Conservation (phyloP, 2,797 vertebrate species). For the Serranus cabrilla region DNA sequence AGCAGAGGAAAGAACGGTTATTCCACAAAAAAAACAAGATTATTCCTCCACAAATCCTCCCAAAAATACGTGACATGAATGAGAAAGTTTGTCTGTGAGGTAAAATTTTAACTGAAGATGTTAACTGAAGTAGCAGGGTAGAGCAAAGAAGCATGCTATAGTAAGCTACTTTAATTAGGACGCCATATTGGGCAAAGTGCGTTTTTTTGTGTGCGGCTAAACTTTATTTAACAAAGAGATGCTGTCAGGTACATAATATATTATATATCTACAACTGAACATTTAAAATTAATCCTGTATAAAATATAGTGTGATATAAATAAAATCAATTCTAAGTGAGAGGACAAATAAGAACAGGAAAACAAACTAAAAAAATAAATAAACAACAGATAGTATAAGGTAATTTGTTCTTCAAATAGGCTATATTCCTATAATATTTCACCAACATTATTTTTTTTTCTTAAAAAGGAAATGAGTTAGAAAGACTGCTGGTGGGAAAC, state of each 20-base stretch:
- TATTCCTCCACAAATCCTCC: neutral
- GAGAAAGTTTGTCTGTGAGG: neutral
- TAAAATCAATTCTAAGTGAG: neutral
- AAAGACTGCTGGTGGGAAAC: too few relatives aligned
- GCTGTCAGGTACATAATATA: neutral
- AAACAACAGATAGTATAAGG: neutral
- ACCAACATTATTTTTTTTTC: too few relatives aligned
- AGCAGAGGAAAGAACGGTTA: too few relatives aligned
- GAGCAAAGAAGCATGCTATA: neutral
- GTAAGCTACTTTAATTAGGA: neutral
- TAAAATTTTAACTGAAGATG: too few relatives aligned
- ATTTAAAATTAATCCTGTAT: neutral
- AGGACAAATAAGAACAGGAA: neutral
- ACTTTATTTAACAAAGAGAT: neutral
- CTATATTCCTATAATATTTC: neutral
- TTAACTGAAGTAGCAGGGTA: neutral
- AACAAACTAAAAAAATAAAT: neutral
- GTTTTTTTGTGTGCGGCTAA: neutral
- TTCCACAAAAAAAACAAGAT: neutral
- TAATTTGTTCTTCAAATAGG: neutral
- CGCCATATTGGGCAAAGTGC: neutral
- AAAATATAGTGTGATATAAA: neutral
- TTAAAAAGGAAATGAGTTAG: too few relatives aligned
- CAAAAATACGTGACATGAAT: neutral
- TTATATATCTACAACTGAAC: neutral